phyloP scores from a whole-genome alignment of 2,797 vertebrate genomes.

The Carduelis carduelis region DNA sequence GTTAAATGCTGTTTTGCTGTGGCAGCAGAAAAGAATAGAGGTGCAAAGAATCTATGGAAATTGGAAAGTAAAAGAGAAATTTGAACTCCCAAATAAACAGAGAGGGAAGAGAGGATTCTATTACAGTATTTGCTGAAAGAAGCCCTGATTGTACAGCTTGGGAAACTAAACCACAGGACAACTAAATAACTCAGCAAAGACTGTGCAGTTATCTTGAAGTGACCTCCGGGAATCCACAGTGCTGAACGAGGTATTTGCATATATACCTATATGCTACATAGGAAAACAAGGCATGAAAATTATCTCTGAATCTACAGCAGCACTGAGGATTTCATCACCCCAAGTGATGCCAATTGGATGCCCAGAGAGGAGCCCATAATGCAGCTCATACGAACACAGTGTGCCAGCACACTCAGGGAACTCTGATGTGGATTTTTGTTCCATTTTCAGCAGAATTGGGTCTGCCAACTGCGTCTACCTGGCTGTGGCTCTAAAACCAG shows the following conservation, averaged over 20 bases:
- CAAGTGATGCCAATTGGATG: background rate
- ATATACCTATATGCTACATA: background rate
- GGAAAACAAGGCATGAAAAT: background rate
- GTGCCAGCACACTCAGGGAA: background rate
- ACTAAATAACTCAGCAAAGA: background rate
- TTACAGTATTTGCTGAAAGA: background rate
- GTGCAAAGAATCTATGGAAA: background rate
- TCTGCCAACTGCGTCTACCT: background rate
- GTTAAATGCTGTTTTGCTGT: background rate
- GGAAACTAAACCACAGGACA: background rate
- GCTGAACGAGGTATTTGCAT: background rate
- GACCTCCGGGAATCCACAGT: background rate
- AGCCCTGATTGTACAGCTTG: background rate
- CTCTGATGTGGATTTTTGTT: background rate
- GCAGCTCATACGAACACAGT: background rate
- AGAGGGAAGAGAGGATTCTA: background rate
- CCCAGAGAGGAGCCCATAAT: background rate
- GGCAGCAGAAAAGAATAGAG: background rate
- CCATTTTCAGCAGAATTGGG: background rate
- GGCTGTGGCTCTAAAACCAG: background rate
- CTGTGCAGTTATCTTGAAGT: background rate
- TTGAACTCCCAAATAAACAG: background rate
- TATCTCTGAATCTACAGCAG: background rate
- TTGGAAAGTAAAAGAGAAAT: background rate
- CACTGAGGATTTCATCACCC: background rate